phyloP scores from a whole-genome alignment of 2,888 invertebrate species.

The Tigriopus californicus region DNA sequence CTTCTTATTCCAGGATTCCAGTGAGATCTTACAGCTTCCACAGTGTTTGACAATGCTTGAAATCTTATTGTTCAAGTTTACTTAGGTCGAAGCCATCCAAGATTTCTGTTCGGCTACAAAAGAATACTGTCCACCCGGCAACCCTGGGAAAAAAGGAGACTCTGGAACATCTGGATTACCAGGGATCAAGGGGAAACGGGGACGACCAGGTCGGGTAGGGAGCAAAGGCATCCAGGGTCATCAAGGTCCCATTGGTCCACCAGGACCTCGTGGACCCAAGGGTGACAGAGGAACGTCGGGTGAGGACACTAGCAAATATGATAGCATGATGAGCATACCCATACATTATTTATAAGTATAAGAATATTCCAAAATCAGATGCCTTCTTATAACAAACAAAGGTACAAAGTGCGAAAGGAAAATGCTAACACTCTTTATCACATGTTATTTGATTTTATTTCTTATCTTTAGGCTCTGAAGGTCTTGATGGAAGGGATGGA shows the following conservation, averaged over 20 bases:
- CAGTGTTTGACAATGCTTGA: too few relatives aligned
- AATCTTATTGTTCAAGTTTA: conserved; percentile 21
- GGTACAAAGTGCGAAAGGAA: too few relatives aligned
- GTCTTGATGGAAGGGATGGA: conserved; percentile 68
- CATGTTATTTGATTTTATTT: conserved; percentile 18
- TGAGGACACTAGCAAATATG: background rate
- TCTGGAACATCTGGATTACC: conserved; percentile 29
- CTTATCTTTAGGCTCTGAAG: conserved; percentile 28
- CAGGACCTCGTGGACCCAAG: conserved; percentile 47
- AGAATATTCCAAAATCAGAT: too few relatives aligned
- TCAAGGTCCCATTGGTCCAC: conserved; percentile 44
- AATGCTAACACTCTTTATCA: too few relatives aligned
- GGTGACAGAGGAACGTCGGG: conserved; percentile 34
- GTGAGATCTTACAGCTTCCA: conserved; percentile 30
- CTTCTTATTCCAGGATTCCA: conserved; percentile 66
- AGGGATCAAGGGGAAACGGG: conserved; percentile 35
- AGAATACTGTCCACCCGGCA: conserved; percentile 54
- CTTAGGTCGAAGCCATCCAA: conserved; percentile 58
- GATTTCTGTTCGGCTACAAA: conserved; percentile 64
- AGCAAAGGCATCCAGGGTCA: conserved; percentile 34
- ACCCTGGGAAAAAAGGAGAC: conserved; percentile 31
- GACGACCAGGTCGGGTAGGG: conserved; percentile 36
- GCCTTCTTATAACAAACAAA: too few relatives aligned
- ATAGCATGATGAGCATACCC: too few relatives aligned
- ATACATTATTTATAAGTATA: too few relatives aligned